These are phyloP conservation scores for Brevimyrus niger DNA, from an alignment of 2,113 vertebrate species.

Conservation along the genomic window DNA sequence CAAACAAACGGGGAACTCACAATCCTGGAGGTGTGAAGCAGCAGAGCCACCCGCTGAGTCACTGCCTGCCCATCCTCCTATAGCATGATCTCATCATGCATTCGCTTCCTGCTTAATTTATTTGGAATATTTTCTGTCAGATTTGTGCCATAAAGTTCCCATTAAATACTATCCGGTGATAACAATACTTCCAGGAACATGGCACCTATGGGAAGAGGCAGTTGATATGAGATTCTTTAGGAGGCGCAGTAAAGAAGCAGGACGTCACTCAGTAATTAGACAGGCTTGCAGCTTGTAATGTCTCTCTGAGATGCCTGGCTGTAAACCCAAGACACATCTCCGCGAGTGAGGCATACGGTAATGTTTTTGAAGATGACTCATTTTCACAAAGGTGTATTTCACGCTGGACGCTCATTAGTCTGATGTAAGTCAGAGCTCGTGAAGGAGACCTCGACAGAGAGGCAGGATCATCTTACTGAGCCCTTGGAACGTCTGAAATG, in stretches of 20 bases:
- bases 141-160: not conserved
- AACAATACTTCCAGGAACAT: not conserved
- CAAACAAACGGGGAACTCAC: not conserved
- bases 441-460: not conserved
- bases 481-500: not conserved
- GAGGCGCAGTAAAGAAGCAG: not conserved
- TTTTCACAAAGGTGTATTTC: not conserved
- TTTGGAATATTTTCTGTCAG: not conserved
- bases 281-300: not conserved
- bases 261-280: not conserved
- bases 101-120: not conserved
- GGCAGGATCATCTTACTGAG: not conserved
- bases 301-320: not conserved
- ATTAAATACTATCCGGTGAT: not conserved
- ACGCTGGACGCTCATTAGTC: not conserved
- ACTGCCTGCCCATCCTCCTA: not conserved
- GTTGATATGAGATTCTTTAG: not conserved
- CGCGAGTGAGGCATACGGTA: not conserved
- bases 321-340: no score
- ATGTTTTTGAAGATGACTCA: conserved; percentile 1
- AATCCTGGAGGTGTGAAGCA: not conserved
- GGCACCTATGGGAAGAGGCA: not conserved
- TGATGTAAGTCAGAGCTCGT: not conserved
- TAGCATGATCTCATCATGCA: not conserved
- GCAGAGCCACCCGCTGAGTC: not conserved